phyloP scores from a whole-genome alignment of 2,113 vertebrate species.

The Percopsis transmontana region DNA sequence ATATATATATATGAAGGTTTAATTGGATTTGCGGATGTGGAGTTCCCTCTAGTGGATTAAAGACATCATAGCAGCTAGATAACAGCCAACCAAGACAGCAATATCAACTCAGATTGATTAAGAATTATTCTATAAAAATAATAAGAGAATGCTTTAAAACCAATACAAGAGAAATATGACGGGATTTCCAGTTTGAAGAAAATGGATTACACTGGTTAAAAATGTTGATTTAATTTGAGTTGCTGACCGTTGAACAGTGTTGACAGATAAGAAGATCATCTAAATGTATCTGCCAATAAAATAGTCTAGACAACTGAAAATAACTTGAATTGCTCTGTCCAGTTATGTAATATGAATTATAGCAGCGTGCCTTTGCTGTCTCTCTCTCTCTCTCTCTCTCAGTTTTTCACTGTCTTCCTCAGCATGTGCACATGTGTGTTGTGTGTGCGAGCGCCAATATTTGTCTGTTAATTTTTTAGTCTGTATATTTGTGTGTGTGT shows the following conservation, averaged over 20 bases:
- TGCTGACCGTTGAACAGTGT: too few species aligned
- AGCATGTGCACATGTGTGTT: not conserved
- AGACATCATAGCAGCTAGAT: constrained; percentile 33
- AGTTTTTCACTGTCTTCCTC: not conserved
- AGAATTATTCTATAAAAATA: too few species aligned
- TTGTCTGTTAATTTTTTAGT: not conserved
- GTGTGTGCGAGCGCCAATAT: not conserved
- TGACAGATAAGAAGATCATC: not conserved
- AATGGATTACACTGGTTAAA: not conserved
- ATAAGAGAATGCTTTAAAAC: too few species aligned
- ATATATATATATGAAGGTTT: not conserved
- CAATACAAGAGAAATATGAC: not conserved
- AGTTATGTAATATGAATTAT: not conserved
- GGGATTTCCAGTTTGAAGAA: not conserved
- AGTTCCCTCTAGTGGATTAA: constrained; percentile 58
- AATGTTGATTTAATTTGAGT: not conserved
- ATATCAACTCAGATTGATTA: too few species aligned
- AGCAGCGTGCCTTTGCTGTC: not conserved
- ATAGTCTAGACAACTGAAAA: constrained; percentile 20
- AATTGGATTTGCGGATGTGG: constrained; percentile 13
- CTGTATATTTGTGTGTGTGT: not conserved
- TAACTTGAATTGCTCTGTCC: not conserved
- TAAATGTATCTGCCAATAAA: not conserved
- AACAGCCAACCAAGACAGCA: not conserved
- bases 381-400: not conserved